These are phyloP conservation scores for Lophotriccus pileatus DNA, from an alignment of 2,797 vertebrate genomes.

Conservation along the genomic window DNA sequence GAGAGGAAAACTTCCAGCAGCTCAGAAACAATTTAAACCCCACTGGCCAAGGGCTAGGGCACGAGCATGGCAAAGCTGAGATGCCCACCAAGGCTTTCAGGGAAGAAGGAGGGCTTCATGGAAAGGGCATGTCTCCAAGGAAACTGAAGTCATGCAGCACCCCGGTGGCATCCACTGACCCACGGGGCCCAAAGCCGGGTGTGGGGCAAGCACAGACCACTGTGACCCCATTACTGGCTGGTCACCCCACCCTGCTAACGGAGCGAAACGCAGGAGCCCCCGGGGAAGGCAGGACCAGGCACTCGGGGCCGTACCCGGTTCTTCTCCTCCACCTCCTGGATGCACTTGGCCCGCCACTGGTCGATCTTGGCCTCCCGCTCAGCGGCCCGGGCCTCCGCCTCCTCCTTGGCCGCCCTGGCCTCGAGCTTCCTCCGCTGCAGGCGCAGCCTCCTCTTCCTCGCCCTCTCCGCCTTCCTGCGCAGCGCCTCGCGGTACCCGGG, in stretches of 20 bases:
- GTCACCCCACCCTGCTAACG: background rate
- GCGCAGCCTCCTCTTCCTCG: conserved; percentile 76
- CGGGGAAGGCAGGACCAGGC: background rate
- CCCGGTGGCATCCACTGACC: background rate
- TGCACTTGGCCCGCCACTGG: conserved; percentile 83
- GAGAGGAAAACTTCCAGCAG: background rate
- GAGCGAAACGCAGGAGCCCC: background rate
- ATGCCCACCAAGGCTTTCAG: background rate
- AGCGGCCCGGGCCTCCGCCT: conserved; percentile 56
- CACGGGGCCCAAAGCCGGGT: rapidly evolving
- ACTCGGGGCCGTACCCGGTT: conserved; percentile 77
- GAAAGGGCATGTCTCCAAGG: rapidly evolving
- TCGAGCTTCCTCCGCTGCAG: conserved; percentile 66
- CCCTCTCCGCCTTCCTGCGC: conserved; percentile 62
- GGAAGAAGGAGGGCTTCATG: background rate
- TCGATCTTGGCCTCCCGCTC: conserved; percentile 85
- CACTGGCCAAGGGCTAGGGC: background rate
- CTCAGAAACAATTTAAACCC: background rate
- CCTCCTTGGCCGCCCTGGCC: conserved; percentile 64
- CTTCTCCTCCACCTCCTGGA: conserved; percentile 87
- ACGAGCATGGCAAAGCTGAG: rapidly evolving
- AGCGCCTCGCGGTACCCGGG: conserved; percentile 45
- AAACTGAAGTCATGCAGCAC: rapidly evolving
- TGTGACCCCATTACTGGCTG: rapidly evolving
- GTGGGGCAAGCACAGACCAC: rapidly evolving